Base-by-base conservation (phyloP, 2,888 invertebrate genomes). In the Alloplasta piceator region DNA sequence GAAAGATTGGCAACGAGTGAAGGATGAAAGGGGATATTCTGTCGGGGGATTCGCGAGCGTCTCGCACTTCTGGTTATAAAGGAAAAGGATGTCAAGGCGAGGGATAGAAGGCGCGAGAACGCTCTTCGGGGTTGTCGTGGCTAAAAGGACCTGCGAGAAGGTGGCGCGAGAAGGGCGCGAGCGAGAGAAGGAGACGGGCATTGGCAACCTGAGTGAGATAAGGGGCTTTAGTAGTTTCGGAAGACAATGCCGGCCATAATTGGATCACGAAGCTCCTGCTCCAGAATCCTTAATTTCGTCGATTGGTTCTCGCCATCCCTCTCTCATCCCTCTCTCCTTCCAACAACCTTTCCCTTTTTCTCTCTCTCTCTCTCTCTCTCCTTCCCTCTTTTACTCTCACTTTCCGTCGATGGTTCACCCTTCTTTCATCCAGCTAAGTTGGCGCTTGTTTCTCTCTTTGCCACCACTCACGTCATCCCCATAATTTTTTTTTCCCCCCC, bases 221-320 rank as follows among this genome's bases (percentile, higher is more conserved):
- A 89, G 87, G 85, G 85, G 87, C 87, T 86, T 87, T 86, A 83
- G 86, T 86, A 88, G 87, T 86, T 87, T 85, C 85, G 77, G 85
- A 87, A 89, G 88, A 89, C 88, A 89, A 89, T 88, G 86, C 87
- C 86, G 83, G 78, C 85, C 87, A 87, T 89, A 89, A 89, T 89
- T 89, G 89, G 88, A 89, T 89, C 87, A 88, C 86, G 87, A 88
- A 87, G 83, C 84, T 85, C 84, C 84, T 84, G 86, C 86, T 87
- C 83, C 84, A 84, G 89, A 89, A 89, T 89, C 86, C 87, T 88
- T 89, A 89, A 89, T 89, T 89, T 85, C 80, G 83, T 80, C 87
- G 87, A 87, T 88, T 87, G 87, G 85, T 83, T 87, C 87, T 86
- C 84, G 81, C 83, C 82, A 74, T 77, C 80, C 77, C 80, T 80